Percentiles rank a stretch among this genome's conserved stretches.
Evolutionary conservation across 2,888 invertebrate species (phyloP).

Genomic region (Parelbella ahira): DNA sequence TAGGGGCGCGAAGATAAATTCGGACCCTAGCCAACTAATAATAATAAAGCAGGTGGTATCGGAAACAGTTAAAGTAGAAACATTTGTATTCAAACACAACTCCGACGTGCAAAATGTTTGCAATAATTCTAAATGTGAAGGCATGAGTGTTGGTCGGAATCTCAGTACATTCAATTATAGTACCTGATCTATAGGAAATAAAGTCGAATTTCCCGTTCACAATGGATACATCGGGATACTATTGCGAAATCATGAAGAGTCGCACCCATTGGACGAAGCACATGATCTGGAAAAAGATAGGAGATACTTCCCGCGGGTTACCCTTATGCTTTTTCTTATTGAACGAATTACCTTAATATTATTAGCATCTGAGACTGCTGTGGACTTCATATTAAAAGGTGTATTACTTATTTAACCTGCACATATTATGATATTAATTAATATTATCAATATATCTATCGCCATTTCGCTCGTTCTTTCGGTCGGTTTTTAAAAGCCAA

Average conservation of each 20-base stretch:
- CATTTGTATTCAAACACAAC: conserved; percentile 30
- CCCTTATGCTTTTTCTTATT: conserved; percentile 15
- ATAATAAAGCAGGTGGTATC: conserved; percentile 28
- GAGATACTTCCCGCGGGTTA: conserved; percentile 25
- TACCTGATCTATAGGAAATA: not conserved
- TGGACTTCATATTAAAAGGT: too few species aligned
- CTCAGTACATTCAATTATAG: too few species aligned
- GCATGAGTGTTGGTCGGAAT: conserved; percentile 1
- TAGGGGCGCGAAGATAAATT: conserved; percentile 11
- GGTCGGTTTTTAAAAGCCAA: too few species aligned
- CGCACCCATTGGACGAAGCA: conserved; percentile 21
- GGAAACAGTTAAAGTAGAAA: conserved; percentile 30
- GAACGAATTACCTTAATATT: conserved; percentile 4
- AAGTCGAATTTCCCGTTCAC: not conserved
- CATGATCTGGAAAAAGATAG: conserved; percentile 29
- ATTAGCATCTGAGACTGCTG: conserved; percentile 10
- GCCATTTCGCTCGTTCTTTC: too few species aligned
- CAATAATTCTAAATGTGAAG: conserved; percentile 26
- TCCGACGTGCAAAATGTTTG: conserved; percentile 25
- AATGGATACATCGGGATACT: not conserved
- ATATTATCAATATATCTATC: too few species aligned
- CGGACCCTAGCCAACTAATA: conserved; percentile 16
- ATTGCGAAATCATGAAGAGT: conserved; percentile 29
- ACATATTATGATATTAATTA: too few species aligned
- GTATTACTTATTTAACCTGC: too few species aligned